Percentiles rank a stretch among this genome's conserved stretches.
These are phyloP conservation scores for Sminthurinus signatus DNA, from an alignment of 1,140 invertebrate genomes.

Conservation along the genomic window DNA sequence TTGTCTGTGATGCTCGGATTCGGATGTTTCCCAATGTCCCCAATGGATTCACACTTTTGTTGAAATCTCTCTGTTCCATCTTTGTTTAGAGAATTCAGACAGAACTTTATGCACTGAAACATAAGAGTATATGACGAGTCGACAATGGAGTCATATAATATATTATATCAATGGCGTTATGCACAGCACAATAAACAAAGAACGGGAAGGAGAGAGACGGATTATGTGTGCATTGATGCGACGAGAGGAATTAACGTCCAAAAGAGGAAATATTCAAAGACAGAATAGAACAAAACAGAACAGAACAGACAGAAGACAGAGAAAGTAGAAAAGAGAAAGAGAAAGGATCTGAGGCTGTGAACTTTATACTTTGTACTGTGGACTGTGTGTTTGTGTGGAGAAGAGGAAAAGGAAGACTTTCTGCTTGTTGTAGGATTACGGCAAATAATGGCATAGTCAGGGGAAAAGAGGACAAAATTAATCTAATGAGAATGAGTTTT, in stretches of 20 bases:
- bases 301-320: no score
- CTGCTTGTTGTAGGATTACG: constrained; percentile 13
- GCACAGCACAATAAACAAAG: no score
- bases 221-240: constrained; percentile 15
- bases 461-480: constrained; percentile 8
- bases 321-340: background rate
- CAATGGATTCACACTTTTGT: constrained; percentile 13
- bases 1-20: no score
- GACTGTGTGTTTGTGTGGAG: no score
- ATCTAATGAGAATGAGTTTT: constrained; percentile 16
- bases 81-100: background rate
- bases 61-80: constrained; percentile 12
- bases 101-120: no score
- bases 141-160: no score
- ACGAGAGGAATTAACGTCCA: constrained; percentile 13
- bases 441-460: constrained; percentile 17
- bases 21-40: background rate
- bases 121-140: no score
- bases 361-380: no score
- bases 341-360: background rate
- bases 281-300: no score
- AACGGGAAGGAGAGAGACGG: background rate
- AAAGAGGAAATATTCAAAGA: constrained; percentile 7
- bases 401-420: background rate
- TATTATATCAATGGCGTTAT: no score